Base-by-base conservation (phyloP, 2,888 invertebrate species). In the Uloborus plumipes region DNA sequence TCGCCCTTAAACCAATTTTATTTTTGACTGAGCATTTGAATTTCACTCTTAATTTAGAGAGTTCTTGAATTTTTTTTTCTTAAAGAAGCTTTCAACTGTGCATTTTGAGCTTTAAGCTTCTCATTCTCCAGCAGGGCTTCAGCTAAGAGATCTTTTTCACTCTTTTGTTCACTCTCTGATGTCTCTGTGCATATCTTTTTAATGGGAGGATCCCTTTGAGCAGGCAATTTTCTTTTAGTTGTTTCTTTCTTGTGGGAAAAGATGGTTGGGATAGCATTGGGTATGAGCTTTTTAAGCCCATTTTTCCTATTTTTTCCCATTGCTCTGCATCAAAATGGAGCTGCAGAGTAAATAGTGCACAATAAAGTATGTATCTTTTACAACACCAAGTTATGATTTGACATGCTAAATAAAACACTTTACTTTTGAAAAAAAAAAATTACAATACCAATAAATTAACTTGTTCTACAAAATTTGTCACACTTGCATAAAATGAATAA, bases 261-360 rank as follows among this genome's bases (percentile, higher is more conserved):
- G n/a, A 55, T 26, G 14, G 20, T 15, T 2, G 55, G 53, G 9
- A 26, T 31, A 16, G 67, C 67, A 31, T 9, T 51, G 13, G 2
- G 11, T 16, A 53, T 51, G 4, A 69, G 18, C 26, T 69, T 69
- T 51, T 67, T 69, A 16, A 14, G 14, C n/a, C 67, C 67, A 69
- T 58, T 9, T 9, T 31, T 31, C 7, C 13, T 13, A 58, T 16
- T 18, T n/a, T 69, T 6, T 20, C 26, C 67, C 67, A 69, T 15
- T 69, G 53, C 20, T 69, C 67, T 53, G 51, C 51, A 53, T 51
- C 67, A 69, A 69, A 69, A 55, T 69, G 67, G 15, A 51, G 22
- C 67, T 53, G 26, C 53, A 26, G 22, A 67, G 53, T 3, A 58
- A 58, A 18, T n/a, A 18, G 7, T 58, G 1, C 13, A 6, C 18